Conservation (phyloP, 2,113 vertebrate genomes). For the Climacteris rufus region DNA sequence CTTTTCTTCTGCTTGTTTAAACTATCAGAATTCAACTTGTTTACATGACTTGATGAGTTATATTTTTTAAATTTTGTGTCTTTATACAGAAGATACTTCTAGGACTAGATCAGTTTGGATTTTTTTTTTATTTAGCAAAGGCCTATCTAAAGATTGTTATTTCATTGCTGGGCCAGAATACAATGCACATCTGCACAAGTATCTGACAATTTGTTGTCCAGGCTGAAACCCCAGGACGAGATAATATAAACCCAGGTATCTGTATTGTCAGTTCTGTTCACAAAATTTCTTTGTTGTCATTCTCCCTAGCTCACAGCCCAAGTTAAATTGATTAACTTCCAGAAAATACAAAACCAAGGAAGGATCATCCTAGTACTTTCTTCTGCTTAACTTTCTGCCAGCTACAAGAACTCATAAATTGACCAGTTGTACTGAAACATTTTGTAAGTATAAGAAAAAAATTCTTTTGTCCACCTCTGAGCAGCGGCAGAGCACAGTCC, state of each 20-base stretch:
- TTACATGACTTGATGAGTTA: not conserved
- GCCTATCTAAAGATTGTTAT: not conserved
- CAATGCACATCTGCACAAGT: not conserved
- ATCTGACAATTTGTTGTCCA: not conserved
- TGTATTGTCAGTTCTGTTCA: not conserved
- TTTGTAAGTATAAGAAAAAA: not conserved
- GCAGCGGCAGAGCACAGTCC: conserved; percentile 91
- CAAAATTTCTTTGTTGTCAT: not conserved
- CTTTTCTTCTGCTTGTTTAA: not conserved
- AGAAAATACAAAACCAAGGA: not conserved
- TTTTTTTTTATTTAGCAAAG: not conserved
- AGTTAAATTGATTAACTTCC: not conserved
- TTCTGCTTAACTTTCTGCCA: not conserved
- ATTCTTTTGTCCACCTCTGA: conserved; percentile 79
- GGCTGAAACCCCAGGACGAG: not conserved
- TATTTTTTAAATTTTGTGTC: not conserved
- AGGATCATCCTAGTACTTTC: not conserved
- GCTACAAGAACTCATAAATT: not conserved
- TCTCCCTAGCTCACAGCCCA: not conserved
- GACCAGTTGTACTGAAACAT: not conserved
- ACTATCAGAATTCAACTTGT: not conserved
- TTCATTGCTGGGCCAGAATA: not conserved
- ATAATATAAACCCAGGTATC: not conserved
- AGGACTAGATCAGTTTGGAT: not conserved
- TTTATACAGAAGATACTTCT: not conserved